Base-by-base conservation (phyloP, 2,888 invertebrate species). In the Phalera bucephala region DNA sequence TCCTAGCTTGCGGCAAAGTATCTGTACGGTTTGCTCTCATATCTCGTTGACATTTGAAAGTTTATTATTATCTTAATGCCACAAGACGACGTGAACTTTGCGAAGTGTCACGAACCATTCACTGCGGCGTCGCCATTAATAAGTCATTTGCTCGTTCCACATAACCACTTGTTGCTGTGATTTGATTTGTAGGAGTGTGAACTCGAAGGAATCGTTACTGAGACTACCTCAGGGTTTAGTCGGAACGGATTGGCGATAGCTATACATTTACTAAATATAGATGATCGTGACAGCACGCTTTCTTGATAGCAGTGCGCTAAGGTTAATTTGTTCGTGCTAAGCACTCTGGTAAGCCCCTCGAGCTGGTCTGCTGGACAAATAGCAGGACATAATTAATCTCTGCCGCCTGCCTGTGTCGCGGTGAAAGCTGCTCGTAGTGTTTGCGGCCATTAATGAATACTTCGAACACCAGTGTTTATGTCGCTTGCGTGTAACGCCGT, bases 151-250 rank as follows among this genome's bases (percentile, higher is more conserved):
- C 9, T 7, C 30, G 31, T 6, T 25, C 28, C n/a, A 12, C 8
- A 25, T 14, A 28, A 21, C 30, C 19, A 36, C 36, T 31, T 36
- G 36, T 36, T 36, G 31, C 31, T 1, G 31, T 36, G 4, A 36
- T 36, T 36, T 27, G 31, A 36, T 27, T 27, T 15, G 36, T 23
- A 12, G 19, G 11, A 17, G 10, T 29, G n/a, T 22, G 10, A n/a
- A 26, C 25, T 10, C 9, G 3, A 6, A 19, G 7, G 8, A n/a
- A n/a, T n/a, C n/a, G n/a, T n/a, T n/a, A n/a, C n/a, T n/a, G n/a
- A n/a, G n/a, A n/a, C n/a, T n/a, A n/a, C n/a, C n/a, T n/a, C n/a
- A n/a, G n/a, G n/a, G n/a, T n/a, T n/a, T n/a, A n/a, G n/a, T n/a
- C n/a, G n/a, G n/a, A n/a, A n/a, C n/a, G n/a, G n/a, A n/a, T n/a